Conservation (phyloP, 35 echinoderm and acorn worm species). For the Stichopus chloronotus region DNA sequence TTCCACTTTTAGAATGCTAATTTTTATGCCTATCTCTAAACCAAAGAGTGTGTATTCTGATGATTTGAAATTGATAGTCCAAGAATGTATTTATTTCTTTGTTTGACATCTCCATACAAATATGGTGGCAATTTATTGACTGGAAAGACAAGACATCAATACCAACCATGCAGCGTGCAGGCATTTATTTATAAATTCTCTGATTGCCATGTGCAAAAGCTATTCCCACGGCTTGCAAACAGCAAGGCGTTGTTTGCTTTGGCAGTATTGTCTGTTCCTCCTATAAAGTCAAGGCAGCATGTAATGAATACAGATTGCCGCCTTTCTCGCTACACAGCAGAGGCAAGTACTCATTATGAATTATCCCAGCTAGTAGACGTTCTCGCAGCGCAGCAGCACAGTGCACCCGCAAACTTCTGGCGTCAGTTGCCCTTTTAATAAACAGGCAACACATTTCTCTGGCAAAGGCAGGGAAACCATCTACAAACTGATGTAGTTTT, state of each 20-base stretch:
- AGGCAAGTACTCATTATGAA: constrained; percentile 14
- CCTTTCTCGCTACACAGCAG: constrained; percentile 19
- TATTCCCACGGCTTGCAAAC: constrained; percentile 10
- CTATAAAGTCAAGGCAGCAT: constrained; percentile 6
- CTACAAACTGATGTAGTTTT: background rate
- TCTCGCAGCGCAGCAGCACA: background rate
- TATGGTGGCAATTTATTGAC: background rate
- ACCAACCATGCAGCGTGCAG: background rate
- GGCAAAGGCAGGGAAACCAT: constrained; percentile 18
- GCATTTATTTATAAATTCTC: constrained; percentile 19
- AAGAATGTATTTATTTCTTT: constrained; percentile 6
- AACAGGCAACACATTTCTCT: constrained; percentile 39
- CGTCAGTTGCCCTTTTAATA: constrained; percentile 41
- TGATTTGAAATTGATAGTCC: background rate
- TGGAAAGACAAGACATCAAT: constrained; percentile 6
- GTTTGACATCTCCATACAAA: constrained; percentile 12
- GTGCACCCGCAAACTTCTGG: constrained; percentile 29
- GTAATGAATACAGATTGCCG: constrained; percentile 48
- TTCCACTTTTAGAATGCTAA: too few relatives aligned
- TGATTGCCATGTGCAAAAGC: constrained; percentile 28
- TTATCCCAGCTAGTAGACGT: background rate
- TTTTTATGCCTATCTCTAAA: too few relatives aligned
- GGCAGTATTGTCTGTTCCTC: background rate
- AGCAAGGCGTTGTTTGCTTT: constrained; percentile 32
- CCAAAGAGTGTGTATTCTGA: too few relatives aligned